Conservation (phyloP, 1,140 invertebrate genomes). For the Drosophila nannoptera region DNA sequence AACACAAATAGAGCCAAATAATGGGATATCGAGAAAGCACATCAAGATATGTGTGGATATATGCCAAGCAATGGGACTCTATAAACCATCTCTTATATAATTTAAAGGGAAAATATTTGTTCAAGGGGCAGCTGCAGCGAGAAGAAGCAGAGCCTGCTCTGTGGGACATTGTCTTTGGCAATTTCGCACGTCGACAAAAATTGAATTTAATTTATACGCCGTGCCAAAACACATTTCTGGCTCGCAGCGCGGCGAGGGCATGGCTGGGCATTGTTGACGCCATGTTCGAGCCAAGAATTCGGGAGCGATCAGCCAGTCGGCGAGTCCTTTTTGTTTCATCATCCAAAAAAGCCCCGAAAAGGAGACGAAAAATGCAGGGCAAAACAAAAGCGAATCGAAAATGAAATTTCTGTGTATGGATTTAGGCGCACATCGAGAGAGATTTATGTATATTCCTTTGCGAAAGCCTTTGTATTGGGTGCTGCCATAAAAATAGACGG, state of each 20-base stretch:
- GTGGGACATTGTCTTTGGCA: slow-evolving; percentile 43
- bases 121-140: no score
- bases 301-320: slow-evolving; percentile 44
- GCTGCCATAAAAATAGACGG: slow-evolving; percentile 51
- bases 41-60: no score
- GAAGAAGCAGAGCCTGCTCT: not conserved
- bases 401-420: slow-evolving; percentile 61
- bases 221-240: slow-evolving; percentile 51
- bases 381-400: slow-evolving; percentile 46
- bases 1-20: no score
- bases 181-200: slow-evolving; percentile 60
- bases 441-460: slow-evolving; percentile 50
- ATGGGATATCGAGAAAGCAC: no score
- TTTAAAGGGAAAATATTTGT: no score
- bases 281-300: slow-evolving; percentile 55
- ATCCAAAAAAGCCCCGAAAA: slow-evolving; percentile 2
- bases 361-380: slow-evolving; percentile 22
- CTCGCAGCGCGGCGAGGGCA: slow-evolving; percentile 8
- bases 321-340: slow-evolving; percentile 39
- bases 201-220: slow-evolving; percentile 61
- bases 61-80: no score
- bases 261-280: slow-evolving; percentile 31
- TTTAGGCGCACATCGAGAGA: slow-evolving; percentile 63
- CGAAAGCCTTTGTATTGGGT: slow-evolving; percentile 37
- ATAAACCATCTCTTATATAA: no score